A percentile compares a stretch with the other conserved stretches of the same genome.
These are phyloP conservation scores for Drosophila nr. medialis DNA, from an alignment of 2,888 invertebrate species.

Conservation along the genomic window DNA sequence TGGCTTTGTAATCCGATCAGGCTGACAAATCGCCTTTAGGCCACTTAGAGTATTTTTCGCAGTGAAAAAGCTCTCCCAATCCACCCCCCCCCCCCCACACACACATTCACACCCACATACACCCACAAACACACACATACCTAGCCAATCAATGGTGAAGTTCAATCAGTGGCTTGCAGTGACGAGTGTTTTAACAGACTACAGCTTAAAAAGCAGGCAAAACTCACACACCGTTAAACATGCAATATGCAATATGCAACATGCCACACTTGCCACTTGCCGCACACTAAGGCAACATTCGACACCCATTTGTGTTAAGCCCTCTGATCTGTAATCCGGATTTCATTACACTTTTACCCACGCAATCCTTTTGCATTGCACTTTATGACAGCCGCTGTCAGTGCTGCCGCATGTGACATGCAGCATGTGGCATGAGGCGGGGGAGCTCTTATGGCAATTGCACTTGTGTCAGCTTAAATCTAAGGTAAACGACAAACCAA, in stretches of 20 bases:
- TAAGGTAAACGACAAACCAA: constrained; percentile 13
- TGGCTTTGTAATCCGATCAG: constrained; percentile 5
- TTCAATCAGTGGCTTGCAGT: constrained; percentile 35
- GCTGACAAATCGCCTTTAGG: constrained; percentile 5
- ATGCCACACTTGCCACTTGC: constrained; percentile 8
- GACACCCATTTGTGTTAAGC: constrained; percentile 41
- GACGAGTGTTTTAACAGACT: constrained; percentile 25
- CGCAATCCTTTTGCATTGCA: constrained; percentile 35
- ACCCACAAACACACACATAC: background rate
- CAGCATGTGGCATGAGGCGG: background rate
- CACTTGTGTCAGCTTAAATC: constrained; percentile 13
- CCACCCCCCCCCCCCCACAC: background rate
- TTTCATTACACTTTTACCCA: constrained; percentile 62
- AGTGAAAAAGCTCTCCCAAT: background rate
- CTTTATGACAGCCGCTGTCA: constrained; percentile 52
- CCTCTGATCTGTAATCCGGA: constrained; percentile 62
- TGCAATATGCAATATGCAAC: constrained; percentile 9
- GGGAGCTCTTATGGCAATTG: constrained; percentile 4
- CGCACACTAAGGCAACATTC: constrained; percentile 25
- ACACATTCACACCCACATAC: background rate
- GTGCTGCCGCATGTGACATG: constrained; percentile 8
- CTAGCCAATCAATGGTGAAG: background rate
- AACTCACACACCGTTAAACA: constrained; percentile 23
- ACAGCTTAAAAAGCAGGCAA: constrained; percentile 38
- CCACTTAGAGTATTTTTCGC: background rate